Evolutionary conservation across 2,113 vertebrate species (phyloP), one percentile per base, ranked within the genome.

Genomic region (Myrmecophaga tridactyla): DNA sequence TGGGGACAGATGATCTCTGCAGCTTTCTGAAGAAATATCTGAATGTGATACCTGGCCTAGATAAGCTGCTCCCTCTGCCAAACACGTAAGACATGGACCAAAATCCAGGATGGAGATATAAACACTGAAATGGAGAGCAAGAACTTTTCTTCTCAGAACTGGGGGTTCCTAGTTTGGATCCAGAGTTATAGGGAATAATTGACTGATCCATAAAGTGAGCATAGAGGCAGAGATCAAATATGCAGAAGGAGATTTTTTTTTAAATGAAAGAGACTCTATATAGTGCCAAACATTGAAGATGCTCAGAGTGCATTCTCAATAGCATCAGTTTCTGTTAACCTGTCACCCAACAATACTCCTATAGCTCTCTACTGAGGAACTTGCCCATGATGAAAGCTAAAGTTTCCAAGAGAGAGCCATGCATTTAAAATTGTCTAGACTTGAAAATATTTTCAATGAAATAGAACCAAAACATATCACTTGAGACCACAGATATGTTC

Each of bases 351-450:
- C 83, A 95, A 82, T 62, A 48, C 29, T 31, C 51, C 34, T 78
- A 13, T 10, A 93, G 76, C 86, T 95, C 80, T 96, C 94, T 97
- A 94, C 97, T 96, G 95, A 98, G 92, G 95, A 98, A 97, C 86
- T 90, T 90, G 90, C 94, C 91, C 96, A 83, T 86, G 96, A 93
- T 81, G 96, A 97, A 98, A 98, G 97, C 93, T 97, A 97, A 86
- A 85, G 83, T 98, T 97, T 97, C 97, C 94, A 89, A 95, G 93
- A 94, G 97, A 95, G 96, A 96, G 80, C 43, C 70, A 53, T 51
- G 85, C 65, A 97, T 98, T 98, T 97, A 95, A 96, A 98, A 97
- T 98, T 97, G 94, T 94, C 36, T 69, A 94, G 92, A 95, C 98
- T 96, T 92, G 96, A 86, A 97, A 94, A 98, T 97, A 98, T 96